Evolutionary conservation across 2,888 invertebrate genomes (phyloP), one percentile per base, ranked within the genome.

Genomic region (Drosophila flavopinicola): DNA sequence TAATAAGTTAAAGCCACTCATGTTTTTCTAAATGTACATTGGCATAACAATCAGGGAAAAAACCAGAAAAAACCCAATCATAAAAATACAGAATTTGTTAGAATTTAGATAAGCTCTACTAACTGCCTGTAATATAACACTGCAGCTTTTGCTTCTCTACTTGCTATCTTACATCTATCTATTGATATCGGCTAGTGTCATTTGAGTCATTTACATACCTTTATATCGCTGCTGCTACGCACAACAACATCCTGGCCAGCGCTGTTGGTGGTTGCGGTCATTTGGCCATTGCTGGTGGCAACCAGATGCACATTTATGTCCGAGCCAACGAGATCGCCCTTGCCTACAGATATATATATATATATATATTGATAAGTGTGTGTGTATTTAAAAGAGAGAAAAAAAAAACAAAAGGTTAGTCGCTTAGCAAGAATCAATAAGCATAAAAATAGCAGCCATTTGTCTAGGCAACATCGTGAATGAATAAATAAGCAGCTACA

Each of bases 261-360:
- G 24, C 92, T 92, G 13, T 93, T 92, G 75, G 93, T 93, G 44
- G 93, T 93, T 64, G 93, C 93, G 10, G 92, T 92, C 65, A 93
- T 92, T 75, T 92, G 92, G 27, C 94, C 94, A 57, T 93, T 93
- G 29, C 94, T 94, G 82, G 94, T 94, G 52, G 93, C 93, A 85
- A 95, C 94, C 83, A 96, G 92, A 91, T 96, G 96, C 79, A 95
- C 93, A 90, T 94, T 95, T 90, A 97, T 96, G 91, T 97, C 97
- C 89, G 96, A 96, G 58, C 98, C 98, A 48, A 98, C 97, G 75
- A 98, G 92, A 92, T 98, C 98, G 32, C 98, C 98, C 92, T 98
- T 98, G 11, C 98, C 98, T 98, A 35, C 24, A 1, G 0, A n/a
- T 9, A 6, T 38, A 4, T 20, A 17, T 15, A 20, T 6, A 15